Evolutionary conservation across 2,113 vertebrate species (phyloP), one percentile per base, ranked within the genome.

Genomic region (Rhipidura dahli): DNA sequence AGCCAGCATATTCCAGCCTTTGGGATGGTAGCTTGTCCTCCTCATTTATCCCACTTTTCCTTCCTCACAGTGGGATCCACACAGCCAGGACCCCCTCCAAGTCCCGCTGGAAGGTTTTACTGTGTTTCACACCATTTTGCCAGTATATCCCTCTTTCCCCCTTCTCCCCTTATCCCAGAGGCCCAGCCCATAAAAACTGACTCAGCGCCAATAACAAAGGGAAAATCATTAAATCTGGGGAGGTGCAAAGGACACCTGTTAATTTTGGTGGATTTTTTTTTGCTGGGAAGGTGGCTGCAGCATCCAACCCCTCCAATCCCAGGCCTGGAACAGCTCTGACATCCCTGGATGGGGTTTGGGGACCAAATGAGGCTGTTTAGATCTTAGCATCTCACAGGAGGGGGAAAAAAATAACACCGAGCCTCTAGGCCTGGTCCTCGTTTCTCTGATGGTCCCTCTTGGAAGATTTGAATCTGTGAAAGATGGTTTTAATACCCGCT

Each of bases 401-500:
- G 7, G 27, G 12, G 5, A 0, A 2, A 19, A 35, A 87, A 50
- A 69, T 57, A 71, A 47, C 1, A 1, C 5, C 1, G 11, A 93
- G 87, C 30, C 20, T 87, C 39, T 42, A 42, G 66, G 56, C 61
- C 42, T 18, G 27, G 59, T 57, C 39, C 65, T 96, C 5, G 2
- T 65, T 72, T 89, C 51, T 94, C 57, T 13, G 39, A 87, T 79
- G 83, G 93, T 78, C 90, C 72, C 68, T 84, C 71, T 87, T 85
- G 76, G 78, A 96, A 96, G 96, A 94, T 94, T 76, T 96, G 96
- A 97, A 98, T 96, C 83, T 2, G 0, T 97, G 96, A 97, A 97
- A 97, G 97, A 97, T 96, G 93, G 76, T 95, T 97, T 97, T 98
- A 97, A 97, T 98, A 96, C 89, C 60, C 35, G 5, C 35, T 42